Evolutionary conservation across 2,888 invertebrate species (phyloP).

Genomic region (Drosophila algonquin): DNA sequence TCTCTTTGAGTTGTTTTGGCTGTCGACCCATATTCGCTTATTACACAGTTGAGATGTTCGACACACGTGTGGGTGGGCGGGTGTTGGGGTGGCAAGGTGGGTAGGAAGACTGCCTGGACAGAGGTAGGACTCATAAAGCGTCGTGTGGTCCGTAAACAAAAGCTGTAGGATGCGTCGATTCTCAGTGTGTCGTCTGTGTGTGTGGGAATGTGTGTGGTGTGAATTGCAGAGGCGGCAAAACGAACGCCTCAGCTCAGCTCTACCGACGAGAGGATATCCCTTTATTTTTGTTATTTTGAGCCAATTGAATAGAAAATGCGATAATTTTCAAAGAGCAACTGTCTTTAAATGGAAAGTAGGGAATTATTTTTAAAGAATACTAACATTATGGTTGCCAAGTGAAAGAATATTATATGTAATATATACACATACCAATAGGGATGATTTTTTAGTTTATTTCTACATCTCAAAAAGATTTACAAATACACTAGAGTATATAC

Average conservation of each 20-base stretch:
- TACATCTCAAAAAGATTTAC: too few species aligned
- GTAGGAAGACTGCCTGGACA: constrained; percentile 9
- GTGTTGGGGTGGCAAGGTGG: not conserved
- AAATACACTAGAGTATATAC: too few species aligned
- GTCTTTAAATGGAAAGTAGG: too few species aligned
- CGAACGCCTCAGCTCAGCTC: not conserved
- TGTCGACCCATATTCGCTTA: constrained; percentile 52
- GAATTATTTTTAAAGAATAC: too few species aligned
- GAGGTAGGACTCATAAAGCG: constrained; percentile 55
- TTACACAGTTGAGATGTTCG: constrained; percentile 51
- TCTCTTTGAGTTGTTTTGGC: not conserved
- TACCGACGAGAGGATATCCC: not conserved
- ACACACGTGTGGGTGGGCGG: constrained; percentile 18
- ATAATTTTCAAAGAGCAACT: too few species aligned
- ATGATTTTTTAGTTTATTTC: too few species aligned
- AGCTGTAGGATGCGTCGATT: constrained; percentile 22
- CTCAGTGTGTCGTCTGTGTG: not conserved
- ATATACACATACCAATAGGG: too few species aligned
- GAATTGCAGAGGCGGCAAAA: constrained; percentile 49
- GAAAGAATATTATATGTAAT: too few species aligned
- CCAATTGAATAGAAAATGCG: too few species aligned
- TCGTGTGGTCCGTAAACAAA: constrained; percentile 61
- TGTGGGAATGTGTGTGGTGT: constrained; percentile 43
- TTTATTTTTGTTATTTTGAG: too few species aligned
- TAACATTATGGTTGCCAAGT: too few species aligned